Evolutionary conservation across 2,113 vertebrate species (phyloP).

Genomic region (Cyphomyrus discorhynchus): DNA sequence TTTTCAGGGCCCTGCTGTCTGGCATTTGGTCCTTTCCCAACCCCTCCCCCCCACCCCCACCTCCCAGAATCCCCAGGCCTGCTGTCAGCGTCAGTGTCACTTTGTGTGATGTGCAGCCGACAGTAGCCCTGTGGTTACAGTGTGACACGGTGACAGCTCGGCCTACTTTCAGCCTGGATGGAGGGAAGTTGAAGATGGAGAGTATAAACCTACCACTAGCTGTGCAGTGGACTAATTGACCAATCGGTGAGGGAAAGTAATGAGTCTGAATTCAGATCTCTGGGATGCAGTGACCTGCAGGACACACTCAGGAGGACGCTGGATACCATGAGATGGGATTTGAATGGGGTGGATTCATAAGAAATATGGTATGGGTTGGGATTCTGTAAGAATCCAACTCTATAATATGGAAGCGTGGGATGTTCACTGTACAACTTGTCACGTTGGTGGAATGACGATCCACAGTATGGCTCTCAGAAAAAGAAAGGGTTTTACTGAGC

Average conservation of each 20-base stretch:
- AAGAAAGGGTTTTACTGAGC: background rate
- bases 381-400: background rate
- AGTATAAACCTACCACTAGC: background rate
- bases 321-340: background rate
- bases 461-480: background rate
- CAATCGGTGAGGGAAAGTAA: background rate
- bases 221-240: background rate
- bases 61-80: constrained; percentile 3
- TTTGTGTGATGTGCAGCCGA: constrained; percentile 33
- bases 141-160: background rate
- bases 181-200: background rate
- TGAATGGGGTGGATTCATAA: background rate
- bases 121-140: background rate
- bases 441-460: background rate
- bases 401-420: background rate
- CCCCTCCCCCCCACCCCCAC: background rate
- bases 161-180: background rate
- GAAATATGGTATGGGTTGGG: background rate
- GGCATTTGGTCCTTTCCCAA: background rate
- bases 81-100: constrained; percentile 23
- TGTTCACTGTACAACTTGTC: background rate
- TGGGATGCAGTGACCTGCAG: background rate
- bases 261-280: background rate
- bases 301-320: background rate
- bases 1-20: constrained; percentile 23